Base-by-base conservation (phyloP, 92 coral and sea anemone species). In the Palythoa grandiflora region DNA sequence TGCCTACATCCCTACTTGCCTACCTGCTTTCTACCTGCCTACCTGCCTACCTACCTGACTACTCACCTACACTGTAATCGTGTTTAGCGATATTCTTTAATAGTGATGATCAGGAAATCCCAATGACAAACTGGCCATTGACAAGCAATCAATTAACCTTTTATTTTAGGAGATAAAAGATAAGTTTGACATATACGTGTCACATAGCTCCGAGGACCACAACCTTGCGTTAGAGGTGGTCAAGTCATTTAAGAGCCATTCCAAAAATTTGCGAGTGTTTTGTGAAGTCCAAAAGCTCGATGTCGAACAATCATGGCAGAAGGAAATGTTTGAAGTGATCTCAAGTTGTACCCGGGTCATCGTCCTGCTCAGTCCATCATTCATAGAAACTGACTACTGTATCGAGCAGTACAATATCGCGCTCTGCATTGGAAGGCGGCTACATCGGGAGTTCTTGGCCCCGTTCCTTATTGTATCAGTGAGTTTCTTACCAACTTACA, bases 371-470 rank as follows among this genome's bases (percentile, higher is more conserved):
- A 96, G 94, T 66, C 98, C 98, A 0, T 90, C 89, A 2, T 96
- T 93, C 83, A 65, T 96, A 83, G 89, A 91, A 44, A 88, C 93
- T 39, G 96, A 90, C 12, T 93, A 90, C 79, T 96, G 98, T 75
- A 94, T 93, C 38, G 98, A 96, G 57, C 98, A 96, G 85, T 96
- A 93, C 87, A 96, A 96, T 91, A 96, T 96, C 81, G 98, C 98
- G 9, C 16, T 96, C 78, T 96, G 98, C 77, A 92, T 93, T 40
- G 92, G 94, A 80, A 93, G 98, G 19, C 89, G 90, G 44, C 90
- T 89, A 0, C 94, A 90, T 59, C 94, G 91, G 57, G 92, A 92
- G 61, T 90, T 96, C 7, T 89, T 96, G 68, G 96, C 97, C 20
- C 98, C 98, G n/a, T 94, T 96, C 68, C 94, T 91, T 78, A 86